Evolutionary conservation across 2,888 invertebrate genomes (phyloP), one percentile per base, ranked within the genome.

Genomic region (Drosophila setosimentum): DNA sequence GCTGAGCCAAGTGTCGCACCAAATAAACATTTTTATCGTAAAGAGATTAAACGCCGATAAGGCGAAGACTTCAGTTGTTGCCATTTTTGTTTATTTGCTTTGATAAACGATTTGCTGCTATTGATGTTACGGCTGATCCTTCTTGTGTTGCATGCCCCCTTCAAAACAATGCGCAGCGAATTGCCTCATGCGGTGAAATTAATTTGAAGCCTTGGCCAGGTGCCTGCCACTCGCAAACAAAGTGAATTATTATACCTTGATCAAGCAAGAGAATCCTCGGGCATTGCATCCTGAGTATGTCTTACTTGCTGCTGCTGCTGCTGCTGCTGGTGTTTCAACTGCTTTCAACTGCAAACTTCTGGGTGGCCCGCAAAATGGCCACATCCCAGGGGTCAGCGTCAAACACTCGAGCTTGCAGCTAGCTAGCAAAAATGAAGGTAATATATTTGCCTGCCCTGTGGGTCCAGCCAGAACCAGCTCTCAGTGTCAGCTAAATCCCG

Each of bases 21-120:
- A 76, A 77, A 82, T 90, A 90, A 91, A 83, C 85, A 90, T 91
- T 90, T 90, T 87, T 82, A 85, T 87, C 87, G 91, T 87, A 89
- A 91, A 89, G 77, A 89, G 91, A 90, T 90, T 90, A 87, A 79
- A 79, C 73, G 78, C 72, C 78, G 82, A 89, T 89, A 85, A 89
- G 76, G 13, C 55, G 37, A 37, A 55, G 59, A 64, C 66, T 68
- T 40, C 50, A 51, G 69, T 63, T 61, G 64, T 18, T 32, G 21
- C 29, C 63, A 53, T 62, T 77, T 83, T 63, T 49, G 55, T 55
- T 27, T 54, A 37, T 27, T 24, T 49, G 63, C 60, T 62, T 64
- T 83, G 89, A 86, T 88, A 83, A 83, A 84, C 76, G 89, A 76
- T 76, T 75, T 80, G 60, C 55, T 68, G 66, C 55, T 18, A 27